Evolutionary conservation across 2,797 vertebrate species (phyloP).

Genomic region (Rachycentron canadum): DNA sequence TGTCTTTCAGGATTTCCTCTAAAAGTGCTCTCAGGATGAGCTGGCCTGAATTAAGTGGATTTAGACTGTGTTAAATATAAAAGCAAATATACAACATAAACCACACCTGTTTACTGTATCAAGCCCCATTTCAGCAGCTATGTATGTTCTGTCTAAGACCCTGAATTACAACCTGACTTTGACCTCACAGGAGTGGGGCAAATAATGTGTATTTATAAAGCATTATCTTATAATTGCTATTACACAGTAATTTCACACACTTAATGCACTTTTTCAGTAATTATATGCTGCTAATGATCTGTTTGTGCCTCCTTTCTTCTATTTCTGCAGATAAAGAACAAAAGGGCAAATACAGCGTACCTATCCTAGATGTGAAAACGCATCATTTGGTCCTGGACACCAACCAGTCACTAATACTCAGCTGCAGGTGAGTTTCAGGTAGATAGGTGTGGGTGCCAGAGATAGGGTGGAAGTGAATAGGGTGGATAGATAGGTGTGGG

Average conservation of each 20-base stretch:
- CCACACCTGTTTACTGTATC: neutral
- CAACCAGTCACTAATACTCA: conserved; percentile 90
- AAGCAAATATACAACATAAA: neutral
- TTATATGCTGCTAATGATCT: conserved; percentile 5
- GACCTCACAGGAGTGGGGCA: conserved; percentile 6
- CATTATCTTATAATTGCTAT: neutral
- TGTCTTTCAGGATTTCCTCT: conserved; percentile 61
- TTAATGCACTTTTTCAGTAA: neutral
- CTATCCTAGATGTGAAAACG: conserved; percentile 89
- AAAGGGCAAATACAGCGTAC: conserved; percentile 88
- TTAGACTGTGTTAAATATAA: neutral
- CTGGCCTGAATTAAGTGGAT: conserved; percentile 1
- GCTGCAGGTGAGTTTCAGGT: conserved; percentile 91
- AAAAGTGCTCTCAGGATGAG: conserved; percentile 23
- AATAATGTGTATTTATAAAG: neutral
- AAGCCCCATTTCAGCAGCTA: neutral
- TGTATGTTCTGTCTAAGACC: neutral
- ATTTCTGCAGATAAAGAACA: conserved; percentile 86
- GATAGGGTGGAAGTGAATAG: neutral
- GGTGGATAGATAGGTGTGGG: no score
- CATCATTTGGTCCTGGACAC: conserved; percentile 87
- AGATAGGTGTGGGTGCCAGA: neutral
- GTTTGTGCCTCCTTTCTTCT: conserved; percentile 35
- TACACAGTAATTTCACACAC: neutral
- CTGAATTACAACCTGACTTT: conserved; percentile 7